These are phyloP conservation scores for Seriola rivoliana DNA, from an alignment of 2,113 vertebrate genomes.

Conservation along the genomic window DNA sequence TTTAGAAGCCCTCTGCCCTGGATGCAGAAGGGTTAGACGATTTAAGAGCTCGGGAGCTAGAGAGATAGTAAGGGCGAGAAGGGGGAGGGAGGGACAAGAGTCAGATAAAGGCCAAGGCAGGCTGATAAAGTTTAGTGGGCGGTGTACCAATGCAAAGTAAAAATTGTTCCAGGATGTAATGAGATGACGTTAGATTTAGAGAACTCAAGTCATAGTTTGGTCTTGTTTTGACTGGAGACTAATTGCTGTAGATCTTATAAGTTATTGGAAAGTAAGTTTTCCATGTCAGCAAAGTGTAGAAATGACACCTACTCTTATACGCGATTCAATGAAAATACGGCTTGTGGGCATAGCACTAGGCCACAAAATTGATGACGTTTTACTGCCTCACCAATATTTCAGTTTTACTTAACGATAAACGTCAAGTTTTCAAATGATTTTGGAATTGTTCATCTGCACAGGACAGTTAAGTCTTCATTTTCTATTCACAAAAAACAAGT, in stretches of 20 bases:
- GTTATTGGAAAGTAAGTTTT: slow-evolving; percentile 9
- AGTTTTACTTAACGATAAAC: slow-evolving; percentile 14
- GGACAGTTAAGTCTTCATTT: neutral
- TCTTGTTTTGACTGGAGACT: slow-evolving; percentile 2
- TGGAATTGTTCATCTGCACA: neutral
- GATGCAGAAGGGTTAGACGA: slow-evolving; percentile 62
- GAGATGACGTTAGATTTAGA: slow-evolving; percentile 5
- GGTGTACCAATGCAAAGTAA: slow-evolving; percentile 14
- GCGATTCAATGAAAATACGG: neutral
- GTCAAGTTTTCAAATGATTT: slow-evolving; percentile 9
- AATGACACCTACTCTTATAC: neutral
- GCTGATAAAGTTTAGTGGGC: slow-evolving; percentile 62
- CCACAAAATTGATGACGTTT: neutral
- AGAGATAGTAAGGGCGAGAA: slow-evolving; percentile 59
- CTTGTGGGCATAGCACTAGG: neutral
- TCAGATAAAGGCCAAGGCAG: slow-evolving; percentile 69
- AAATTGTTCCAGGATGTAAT: slow-evolving; percentile 22
- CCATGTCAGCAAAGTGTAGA: neutral
- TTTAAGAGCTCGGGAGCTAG: slow-evolving; percentile 63
- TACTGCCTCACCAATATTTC: slow-evolving; percentile 29
- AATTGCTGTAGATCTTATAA: neutral
- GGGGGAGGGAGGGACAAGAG: slow-evolving; percentile 61
- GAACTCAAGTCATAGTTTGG: slow-evolving; percentile 5
- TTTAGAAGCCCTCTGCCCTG: slow-evolving; percentile 78
- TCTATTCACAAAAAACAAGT: neutral